Base-by-base conservation (phyloP, 92 coral and sea anemone genomes). In the Palythoa grandiflora region DNA sequence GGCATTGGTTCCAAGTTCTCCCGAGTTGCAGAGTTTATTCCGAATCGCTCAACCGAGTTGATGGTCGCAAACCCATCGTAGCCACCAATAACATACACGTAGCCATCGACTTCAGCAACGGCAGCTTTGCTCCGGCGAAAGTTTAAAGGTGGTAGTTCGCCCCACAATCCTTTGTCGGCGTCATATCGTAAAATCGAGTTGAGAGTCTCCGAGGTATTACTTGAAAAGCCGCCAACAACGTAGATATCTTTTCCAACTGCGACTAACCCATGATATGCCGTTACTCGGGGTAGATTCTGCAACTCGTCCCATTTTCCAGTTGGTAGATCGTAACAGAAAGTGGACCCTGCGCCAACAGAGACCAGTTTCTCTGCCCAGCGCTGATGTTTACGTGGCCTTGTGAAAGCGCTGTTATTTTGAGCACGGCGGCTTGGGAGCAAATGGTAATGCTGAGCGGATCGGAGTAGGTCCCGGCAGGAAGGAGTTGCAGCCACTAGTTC, bases 1-100 rank as follows among this genome's bases (percentile, higher is more conserved):
- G 86, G 86, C 86, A 81, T 81, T 81, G 86, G 75, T 19, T 81
- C 60, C 86, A 81, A 19, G 86, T 81, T 81, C 50, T 81, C 86
- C 59, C 75, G 60, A 36, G n/a, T 4, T 17, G 6, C 44, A 2
- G 86, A 65, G 44, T 65, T 81, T 13, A 68, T 14, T 8, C 75
- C 75, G 51, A 81, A 81, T 35, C 86, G 54, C 35, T 81, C 86
- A 50, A 81, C 86, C 13, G 86, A 81, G 86, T 81, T 81, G 36
- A 81, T 81, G 55, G 86, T 66, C 9, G 75, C 86, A 81, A 81
- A 81, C 0, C 86, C 86, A 50, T 81, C 86, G 38, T 66, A 44
- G 3, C 86, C 86, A 5, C 86, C 86, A 13, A 81, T 44, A 12
- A 81, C 86, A 44, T 81, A 81, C 9, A 81, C 63, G 40, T 39